phyloP scores from a whole-genome alignment of 2,888 invertebrate species.

The Gryllus longicercus region DNA sequence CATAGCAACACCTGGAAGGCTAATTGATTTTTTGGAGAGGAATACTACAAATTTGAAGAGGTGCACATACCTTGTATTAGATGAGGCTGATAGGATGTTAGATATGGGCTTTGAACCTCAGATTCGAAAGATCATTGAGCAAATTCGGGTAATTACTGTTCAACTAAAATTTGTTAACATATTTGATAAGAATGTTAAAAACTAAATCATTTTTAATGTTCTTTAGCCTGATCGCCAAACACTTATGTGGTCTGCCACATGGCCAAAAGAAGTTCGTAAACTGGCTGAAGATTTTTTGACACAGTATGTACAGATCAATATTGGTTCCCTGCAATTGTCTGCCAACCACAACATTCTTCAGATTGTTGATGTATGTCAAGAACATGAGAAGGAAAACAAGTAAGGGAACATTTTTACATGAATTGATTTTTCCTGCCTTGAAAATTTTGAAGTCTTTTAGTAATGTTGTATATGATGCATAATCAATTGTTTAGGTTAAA shows the following conservation, averaged over 20 bases:
- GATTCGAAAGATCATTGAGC: slow-evolving; percentile 90
- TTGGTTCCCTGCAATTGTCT: slow-evolving; percentile 87
- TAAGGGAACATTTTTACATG: slow-evolving; percentile 22
- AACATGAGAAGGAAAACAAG: slow-evolving; percentile 78
- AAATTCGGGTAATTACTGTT: slow-evolving; percentile 63
- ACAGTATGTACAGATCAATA: slow-evolving; percentile 94
- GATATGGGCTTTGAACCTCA: slow-evolving; percentile 99
- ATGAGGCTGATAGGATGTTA: slow-evolving; percentile 95
- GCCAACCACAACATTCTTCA: slow-evolving; percentile 93
- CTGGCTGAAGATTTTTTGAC: slow-evolving; percentile 94
- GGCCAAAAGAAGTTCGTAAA: slow-evolving; percentile 96
- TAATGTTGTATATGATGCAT: not conserved
- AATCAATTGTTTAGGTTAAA: slow-evolving; percentile 55
- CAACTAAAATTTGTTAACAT: not conserved
- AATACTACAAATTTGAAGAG: slow-evolving; percentile 79
- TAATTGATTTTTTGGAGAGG: slow-evolving; percentile 90
- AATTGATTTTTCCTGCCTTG: not conserved
- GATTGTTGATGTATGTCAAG: slow-evolving; percentile 89
- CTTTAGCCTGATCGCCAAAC: slow-evolving; percentile 80
- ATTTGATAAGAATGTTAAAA: too few relatives aligned
- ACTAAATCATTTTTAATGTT: slow-evolving; percentile 9
- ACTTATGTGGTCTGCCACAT: slow-evolving; percentile 99
- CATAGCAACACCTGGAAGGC: slow-evolving; percentile 90
- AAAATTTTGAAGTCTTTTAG: not conserved
- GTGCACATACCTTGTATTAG: slow-evolving; percentile 89